Conservation (phyloP, 2,888 invertebrate genomes). For the Megaustenia siamemsis region DNA sequence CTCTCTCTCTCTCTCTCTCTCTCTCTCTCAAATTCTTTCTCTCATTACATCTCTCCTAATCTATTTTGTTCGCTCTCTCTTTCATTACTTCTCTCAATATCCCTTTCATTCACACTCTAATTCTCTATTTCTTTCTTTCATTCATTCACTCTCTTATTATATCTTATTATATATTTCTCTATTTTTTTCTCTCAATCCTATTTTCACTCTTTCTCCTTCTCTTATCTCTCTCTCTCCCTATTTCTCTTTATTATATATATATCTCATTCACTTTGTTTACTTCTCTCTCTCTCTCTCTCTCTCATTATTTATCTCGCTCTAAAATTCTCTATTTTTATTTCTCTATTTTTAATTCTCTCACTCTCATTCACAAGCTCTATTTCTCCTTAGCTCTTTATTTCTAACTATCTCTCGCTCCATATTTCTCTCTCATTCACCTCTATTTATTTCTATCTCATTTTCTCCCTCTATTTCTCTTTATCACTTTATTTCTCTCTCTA, state of each 20-base stretch:
- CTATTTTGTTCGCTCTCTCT: too few relatives aligned
- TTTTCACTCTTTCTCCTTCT: not conserved
- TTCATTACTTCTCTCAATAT: not conserved
- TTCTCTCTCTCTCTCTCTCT: not conserved
- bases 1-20: constrained; percentile 22
- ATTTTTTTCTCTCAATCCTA: not conserved
- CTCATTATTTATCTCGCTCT: too few relatives aligned
- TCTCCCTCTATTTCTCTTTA: not conserved
- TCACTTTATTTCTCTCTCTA: too few relatives aligned
- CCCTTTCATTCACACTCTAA: too few relatives aligned
- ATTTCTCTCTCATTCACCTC: constrained; percentile 10
- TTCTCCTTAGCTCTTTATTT: not conserved
- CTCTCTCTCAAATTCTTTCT: not conserved
- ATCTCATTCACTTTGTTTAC: not conserved
- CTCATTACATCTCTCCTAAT: not conserved
- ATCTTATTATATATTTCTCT: not conserved
- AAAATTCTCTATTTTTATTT: not conserved
- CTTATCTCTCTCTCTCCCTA: not conserved
- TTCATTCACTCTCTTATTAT: not conserved
- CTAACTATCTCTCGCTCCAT: not conserved
- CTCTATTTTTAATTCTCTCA: not conserved
- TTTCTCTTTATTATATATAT: not conserved
- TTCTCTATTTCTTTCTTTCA: not conserved
- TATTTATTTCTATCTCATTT: not conserved
- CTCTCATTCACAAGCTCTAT: not conserved